Base-by-base conservation (phyloP, 2,113 vertebrate genomes). In the Myotis davidii region DNA sequence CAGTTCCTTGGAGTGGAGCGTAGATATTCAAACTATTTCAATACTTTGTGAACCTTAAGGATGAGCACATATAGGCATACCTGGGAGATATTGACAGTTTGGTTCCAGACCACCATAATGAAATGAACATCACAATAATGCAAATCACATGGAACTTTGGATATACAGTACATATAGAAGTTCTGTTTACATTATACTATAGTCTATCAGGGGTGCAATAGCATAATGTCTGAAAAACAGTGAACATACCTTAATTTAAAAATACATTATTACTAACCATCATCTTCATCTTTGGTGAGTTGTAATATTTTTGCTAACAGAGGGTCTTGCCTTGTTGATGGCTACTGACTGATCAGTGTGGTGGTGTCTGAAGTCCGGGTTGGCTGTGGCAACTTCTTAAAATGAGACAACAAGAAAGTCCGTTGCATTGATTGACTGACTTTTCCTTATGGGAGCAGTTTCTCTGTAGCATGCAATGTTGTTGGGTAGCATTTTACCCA, bases 1-100 rank as follows among this genome's bases (percentile, higher is more conserved):
- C n/a, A 92, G 85, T 88, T 88, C 27, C 0, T 88, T 56, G 4
- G n/a, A 17, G 8, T 86, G 25, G 17, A 84, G 39, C 97, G 97
- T 93, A 91, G 94, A 97, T 95, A 45, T 9, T 92, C 50, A 64
- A 70, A 86, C 10, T 23, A 21, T 54, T 91, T 77, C 27, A 88
- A 37, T 76, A 92, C 95, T 93, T 97, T 93, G 85, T 88, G 42
- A 96, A 94, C 17, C 92, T 83, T 64, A 23, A 2, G 73, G 54
- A 64, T 95, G 70, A 89, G 87, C 92, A 88, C 61, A 95, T 69
- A 83, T 3, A 59, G 25, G 9, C 25, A 20, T 82, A 61, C 16
- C 9, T 42, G 37, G 27, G 37, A 82, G 56, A 61, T 42, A 42
- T 20, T 42, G 25, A 0, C 3, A 42, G 6, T 12, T 42, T 29